A percentile compares a stretch with the other conserved stretches of the same genome.
Evolutionary conservation across 2,113 vertebrate species (phyloP).

Genomic region (western clawed frog (Xenopus tropicalis)): UCB_Xtro_10.0 CM004443.2:203954501-203955000

Average conservation of each 20-base stretch:
- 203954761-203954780: too few species aligned
- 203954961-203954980: too few species aligned
- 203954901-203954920: neutral
- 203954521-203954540: neutral
- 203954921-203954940: too few species aligned
- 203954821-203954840: too few species aligned
- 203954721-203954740: too few species aligned
- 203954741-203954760: too few species aligned
- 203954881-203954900: neutral
- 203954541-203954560: neutral
- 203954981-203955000: too few species aligned
- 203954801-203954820: too few species aligned
- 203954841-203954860: neutral
- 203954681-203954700: neutral
- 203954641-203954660: neutral
- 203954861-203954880: slow-evolving; percentile 1
- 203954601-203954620: neutral
- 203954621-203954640: neutral
- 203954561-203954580: neutral
- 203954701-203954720: too few species aligned
- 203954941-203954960: too few species aligned
- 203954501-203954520: neutral
- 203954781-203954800: too few species aligned
- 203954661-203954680: neutral
- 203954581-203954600: neutral